phyloP scores from a whole-genome alignment of 2,113 vertebrate species.

The Myrmophylax atrothorax region DNA sequence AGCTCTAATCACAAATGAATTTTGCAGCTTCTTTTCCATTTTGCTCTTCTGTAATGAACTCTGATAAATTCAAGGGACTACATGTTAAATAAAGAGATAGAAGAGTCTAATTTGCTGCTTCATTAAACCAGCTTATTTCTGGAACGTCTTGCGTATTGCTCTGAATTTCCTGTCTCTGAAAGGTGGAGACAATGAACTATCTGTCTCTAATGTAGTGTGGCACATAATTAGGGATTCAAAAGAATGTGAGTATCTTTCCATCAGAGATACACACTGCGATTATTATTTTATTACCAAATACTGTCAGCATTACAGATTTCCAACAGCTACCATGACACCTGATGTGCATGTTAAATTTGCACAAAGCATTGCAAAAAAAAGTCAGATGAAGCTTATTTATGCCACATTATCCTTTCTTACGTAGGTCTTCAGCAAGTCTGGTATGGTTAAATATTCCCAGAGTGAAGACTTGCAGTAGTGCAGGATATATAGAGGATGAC shows the following conservation, averaged over 20 bases:
- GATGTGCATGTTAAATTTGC: constrained; percentile 55
- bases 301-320: constrained; percentile 63
- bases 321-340: constrained; percentile 53
- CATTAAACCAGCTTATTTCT: constrained; percentile 79
- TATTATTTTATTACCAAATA: constrained; percentile 76
- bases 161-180: constrained; percentile 74
- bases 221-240: constrained; percentile 77
- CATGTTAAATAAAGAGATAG: constrained; percentile 83
- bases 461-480: background rate
- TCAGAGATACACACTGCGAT: constrained; percentile 69
- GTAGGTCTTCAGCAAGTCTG: background rate
- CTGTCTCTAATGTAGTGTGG: constrained; percentile 74
- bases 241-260: constrained; percentile 76
- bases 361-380: background rate
- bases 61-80: constrained; percentile 74
- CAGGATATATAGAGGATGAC: background rate
- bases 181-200: constrained; percentile 69
- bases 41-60: constrained; percentile 73
- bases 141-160: constrained; percentile 69
- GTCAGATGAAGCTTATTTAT: background rate
- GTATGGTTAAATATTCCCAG: background rate
- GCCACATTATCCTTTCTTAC: background rate
- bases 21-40: constrained; percentile 69
- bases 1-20: constrained; percentile 74
- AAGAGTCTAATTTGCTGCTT: constrained; percentile 82